A percentile compares a stretch with the other conserved stretches of the same genome.
phyloP scores from a whole-genome alignment of 2,113 vertebrate species.

The Microtus oregoni region DNA sequence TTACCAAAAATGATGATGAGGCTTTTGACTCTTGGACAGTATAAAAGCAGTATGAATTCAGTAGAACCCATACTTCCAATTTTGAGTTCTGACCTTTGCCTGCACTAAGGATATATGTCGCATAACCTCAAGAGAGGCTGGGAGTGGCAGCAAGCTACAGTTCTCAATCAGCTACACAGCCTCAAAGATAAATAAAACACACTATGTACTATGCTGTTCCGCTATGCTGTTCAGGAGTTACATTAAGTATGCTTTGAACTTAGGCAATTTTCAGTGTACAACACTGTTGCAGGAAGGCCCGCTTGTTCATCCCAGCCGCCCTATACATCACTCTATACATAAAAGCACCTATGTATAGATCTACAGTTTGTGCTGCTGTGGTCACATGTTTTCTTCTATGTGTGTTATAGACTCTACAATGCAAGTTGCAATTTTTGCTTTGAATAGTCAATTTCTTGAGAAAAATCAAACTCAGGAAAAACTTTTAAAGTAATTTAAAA shows the following conservation, averaged over 20 bases:
- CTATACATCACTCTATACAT: too few species aligned
- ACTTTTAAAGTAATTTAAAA: background rate
- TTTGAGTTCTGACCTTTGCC: background rate
- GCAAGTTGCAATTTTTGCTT: conserved; percentile 9
- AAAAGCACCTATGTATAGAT: background rate
- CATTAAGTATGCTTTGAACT: background rate
- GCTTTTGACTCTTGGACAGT: background rate
- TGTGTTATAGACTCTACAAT: background rate
- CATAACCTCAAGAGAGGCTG: background rate
- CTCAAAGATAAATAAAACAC: background rate
- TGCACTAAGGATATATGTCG: background rate
- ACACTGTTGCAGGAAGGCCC: too few species aligned
- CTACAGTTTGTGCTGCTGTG: background rate
- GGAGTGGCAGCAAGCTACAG: background rate
- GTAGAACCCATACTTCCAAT: background rate
- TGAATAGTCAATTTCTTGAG: background rate
- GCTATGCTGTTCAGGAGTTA: background rate
- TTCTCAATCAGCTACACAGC: background rate
- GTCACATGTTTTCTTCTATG: background rate
- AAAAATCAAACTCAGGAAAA: background rate
- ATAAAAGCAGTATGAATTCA: background rate
- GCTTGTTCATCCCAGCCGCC: too few species aligned
- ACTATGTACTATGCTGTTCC: background rate
- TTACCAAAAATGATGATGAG: background rate
- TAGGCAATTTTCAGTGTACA: background rate